Percentiles rank a stretch among this genome's conserved stretches.
phyloP scores from a whole-genome alignment of 2,797 vertebrate genomes.

The Myiotriccus ornatus region DNA sequence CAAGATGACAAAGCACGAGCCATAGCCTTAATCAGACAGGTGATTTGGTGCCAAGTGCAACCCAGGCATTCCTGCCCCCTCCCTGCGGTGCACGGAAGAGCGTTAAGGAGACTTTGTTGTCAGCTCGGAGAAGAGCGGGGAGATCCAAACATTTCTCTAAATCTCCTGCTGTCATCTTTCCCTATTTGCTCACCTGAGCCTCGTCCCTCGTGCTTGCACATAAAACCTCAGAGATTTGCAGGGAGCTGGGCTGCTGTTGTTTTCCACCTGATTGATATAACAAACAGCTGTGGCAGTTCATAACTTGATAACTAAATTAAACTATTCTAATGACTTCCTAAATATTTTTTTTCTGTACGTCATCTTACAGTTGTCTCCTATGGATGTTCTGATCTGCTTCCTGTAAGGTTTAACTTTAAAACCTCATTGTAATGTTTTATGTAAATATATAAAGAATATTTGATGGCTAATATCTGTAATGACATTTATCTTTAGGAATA shows the following conservation, averaged over 20 bases:
- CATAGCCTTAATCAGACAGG: background rate
- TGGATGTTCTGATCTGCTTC: background rate
- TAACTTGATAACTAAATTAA: conserved; percentile 15
- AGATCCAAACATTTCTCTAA: background rate
- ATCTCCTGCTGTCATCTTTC: background rate
- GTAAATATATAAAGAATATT: conserved; percentile 59
- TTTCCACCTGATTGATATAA: background rate
- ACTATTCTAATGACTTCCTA: conserved; percentile 5
- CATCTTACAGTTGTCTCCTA: background rate
- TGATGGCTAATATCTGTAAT: conserved; percentile 45
- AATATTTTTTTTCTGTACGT: background rate
- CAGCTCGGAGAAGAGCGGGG: accelerated
- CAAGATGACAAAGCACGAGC: background rate
- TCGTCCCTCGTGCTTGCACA: background rate
- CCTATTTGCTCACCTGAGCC: background rate
- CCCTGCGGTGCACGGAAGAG: accelerated
- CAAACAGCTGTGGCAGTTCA: background rate
- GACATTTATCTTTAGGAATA: conserved; percentile 49
- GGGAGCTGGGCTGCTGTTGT: background rate
- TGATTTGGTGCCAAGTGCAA: background rate
- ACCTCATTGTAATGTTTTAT: conserved; percentile 48
- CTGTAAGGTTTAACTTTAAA: conserved; percentile 15
- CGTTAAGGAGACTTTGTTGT: background rate
- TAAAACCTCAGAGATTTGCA: background rate
- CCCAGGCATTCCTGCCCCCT: background rate